Evolutionary conservation across 2,888 invertebrate species (phyloP).

Genomic region (Epinotia ramella): DNA sequence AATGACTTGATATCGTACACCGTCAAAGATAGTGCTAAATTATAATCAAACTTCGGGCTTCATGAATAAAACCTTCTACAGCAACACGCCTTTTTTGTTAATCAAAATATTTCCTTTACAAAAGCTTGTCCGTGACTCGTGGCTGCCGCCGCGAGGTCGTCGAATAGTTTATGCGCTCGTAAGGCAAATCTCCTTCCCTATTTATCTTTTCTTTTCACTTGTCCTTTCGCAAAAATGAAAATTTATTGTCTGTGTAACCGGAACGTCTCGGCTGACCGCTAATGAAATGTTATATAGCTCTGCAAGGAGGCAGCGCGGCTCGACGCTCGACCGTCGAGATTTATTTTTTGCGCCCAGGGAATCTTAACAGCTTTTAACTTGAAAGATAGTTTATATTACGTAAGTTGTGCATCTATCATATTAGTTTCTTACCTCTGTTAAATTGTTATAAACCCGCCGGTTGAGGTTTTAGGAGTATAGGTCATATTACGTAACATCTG

Average conservation of each 20-base stretch:
- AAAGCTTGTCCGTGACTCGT: constrained; percentile 45
- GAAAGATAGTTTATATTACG: constrained; percentile 42
- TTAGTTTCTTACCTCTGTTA: constrained; percentile 1
- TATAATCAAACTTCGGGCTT: constrained; percentile 17
- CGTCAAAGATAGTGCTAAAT: constrained; percentile 25
- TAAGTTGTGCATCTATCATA: constrained; percentile 27
- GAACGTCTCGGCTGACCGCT: constrained; percentile 46
- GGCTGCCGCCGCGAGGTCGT: constrained; percentile 51
- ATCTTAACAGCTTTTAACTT: constrained; percentile 43
- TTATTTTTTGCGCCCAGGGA: constrained; percentile 42
- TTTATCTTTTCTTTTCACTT: constrained; percentile 80
- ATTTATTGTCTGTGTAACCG: constrained; percentile 69
- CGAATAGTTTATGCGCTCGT: constrained; percentile 63
- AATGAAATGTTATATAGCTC: constrained; percentile 47
- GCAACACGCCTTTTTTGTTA: constrained; percentile 55
- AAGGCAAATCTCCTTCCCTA: constrained; percentile 69
- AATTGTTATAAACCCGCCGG: background rate
- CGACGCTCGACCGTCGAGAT: constrained; percentile 27
- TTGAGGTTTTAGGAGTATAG: background rate
- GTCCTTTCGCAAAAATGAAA: constrained; percentile 79
- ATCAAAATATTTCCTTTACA: constrained; percentile 62
- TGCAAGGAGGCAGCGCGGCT: constrained; percentile 37
- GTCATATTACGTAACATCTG: background rate
- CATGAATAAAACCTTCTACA: constrained; percentile 30
- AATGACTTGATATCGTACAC: constrained; percentile 24